Conservation (phyloP, 2,888 invertebrate genomes). For the Drosophila siamana region DNA sequence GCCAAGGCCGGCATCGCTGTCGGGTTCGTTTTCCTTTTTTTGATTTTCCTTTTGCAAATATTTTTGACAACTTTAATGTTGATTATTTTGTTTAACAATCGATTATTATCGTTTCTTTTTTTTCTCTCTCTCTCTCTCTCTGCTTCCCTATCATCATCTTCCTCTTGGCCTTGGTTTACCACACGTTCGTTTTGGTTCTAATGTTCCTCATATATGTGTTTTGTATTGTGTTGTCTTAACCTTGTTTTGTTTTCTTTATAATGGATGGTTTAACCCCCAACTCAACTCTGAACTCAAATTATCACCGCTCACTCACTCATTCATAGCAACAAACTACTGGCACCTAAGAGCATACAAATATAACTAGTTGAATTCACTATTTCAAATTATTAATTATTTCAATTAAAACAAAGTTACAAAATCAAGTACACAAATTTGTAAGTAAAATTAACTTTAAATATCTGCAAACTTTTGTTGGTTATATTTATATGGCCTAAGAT, state of each 20-base stretch:
- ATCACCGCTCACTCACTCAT: constrained; percentile 19
- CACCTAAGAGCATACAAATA: constrained; percentile 7
- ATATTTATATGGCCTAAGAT: neutral
- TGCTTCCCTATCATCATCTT: constrained; percentile 14
- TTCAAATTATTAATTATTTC: too few relatives aligned
- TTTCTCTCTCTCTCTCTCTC: too few relatives aligned
- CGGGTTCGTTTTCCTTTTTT: constrained; percentile 82
- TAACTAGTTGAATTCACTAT: neutral
- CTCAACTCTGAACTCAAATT: constrained; percentile 1
- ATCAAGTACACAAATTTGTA: too few relatives aligned
- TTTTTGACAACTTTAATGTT: constrained; percentile 10
- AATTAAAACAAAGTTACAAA: neutral
- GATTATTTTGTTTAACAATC: constrained; percentile 9
- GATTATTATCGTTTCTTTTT: constrained; percentile 10
- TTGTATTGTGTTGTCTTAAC: constrained; percentile 32
- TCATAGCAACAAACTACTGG: constrained; percentile 17
- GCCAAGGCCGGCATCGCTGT: constrained; percentile 85
- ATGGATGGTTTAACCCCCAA: constrained; percentile 12
- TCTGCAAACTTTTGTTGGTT: neutral
- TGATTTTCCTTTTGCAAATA: constrained; percentile 44
- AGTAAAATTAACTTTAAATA: too few relatives aligned
- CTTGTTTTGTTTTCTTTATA: constrained; percentile 2
- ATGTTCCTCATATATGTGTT: constrained; percentile 11
- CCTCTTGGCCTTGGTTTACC: constrained; percentile 42
- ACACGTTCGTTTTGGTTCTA: constrained; percentile 11